A percentile compares a stretch with the other conserved stretches of the same genome.
phyloP scores from a whole-genome alignment of 2,113 vertebrate species.

The Barnardius zonarius region DNA sequence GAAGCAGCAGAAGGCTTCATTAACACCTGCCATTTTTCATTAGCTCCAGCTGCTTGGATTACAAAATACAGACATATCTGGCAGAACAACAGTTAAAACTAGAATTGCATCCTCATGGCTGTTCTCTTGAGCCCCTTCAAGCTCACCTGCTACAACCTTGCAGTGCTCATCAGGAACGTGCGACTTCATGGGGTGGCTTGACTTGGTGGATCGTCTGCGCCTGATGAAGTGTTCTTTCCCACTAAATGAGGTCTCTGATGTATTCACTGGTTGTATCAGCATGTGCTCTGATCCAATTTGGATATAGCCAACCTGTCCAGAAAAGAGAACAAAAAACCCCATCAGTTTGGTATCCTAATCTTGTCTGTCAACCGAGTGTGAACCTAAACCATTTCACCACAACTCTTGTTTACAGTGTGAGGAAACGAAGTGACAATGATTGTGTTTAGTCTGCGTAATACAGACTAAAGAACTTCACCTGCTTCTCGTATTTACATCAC shows the following conservation, averaged over 20 bases:
- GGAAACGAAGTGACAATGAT: neutral
- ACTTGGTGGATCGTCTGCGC: conserved; percentile 60
- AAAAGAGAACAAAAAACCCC: neutral
- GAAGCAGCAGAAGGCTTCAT: neutral
- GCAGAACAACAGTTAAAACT: neutral
- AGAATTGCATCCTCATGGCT: neutral
- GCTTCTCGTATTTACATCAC: neutral
- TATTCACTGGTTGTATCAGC: conserved; percentile 84
- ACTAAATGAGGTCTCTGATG: conserved; percentile 73
- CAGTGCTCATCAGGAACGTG: conserved; percentile 62
- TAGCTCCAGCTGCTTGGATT: neutral
- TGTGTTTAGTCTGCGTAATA: neutral
- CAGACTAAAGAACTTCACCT: neutral
- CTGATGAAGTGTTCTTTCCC: conserved; percentile 83
- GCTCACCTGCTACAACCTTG: conserved; percentile 83
- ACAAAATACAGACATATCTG: neutral
- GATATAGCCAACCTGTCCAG: conserved; percentile 86
- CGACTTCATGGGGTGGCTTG: neutral
- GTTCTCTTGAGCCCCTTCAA: neutral
- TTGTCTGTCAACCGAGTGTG: neutral
- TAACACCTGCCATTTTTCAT: neutral
- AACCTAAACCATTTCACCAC: neutral
- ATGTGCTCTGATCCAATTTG: conserved; percentile 83
- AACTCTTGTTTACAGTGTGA: neutral
- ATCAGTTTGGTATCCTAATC: neutral